Base-by-base conservation (phyloP, 2,888 invertebrate genomes). In the Caenorhabditis parvicauda region DNA sequence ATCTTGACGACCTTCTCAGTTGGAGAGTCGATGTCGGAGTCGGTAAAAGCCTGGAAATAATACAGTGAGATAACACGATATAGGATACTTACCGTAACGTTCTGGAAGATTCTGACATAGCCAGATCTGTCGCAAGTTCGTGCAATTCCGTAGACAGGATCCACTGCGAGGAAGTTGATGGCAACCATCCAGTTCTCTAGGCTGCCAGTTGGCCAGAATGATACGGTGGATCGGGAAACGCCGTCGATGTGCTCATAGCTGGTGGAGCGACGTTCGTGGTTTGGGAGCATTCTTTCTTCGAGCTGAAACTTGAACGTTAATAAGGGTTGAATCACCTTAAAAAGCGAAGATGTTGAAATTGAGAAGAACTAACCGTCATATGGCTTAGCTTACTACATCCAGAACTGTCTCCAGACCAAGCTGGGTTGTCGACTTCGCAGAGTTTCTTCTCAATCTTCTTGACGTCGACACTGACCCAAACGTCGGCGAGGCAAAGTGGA, bases 61-160 rank as follows among this genome's bases (percentile, higher is more conserved):
- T 12, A 32, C 9, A 32, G 9, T n/a, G 35, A 12, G 9, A n/a
- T 32, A 32, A 32, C 9, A 32, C n/a, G 35, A n/a, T 32, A 32
- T 32, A n/a, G 35, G n/a, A 9, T 32, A 12, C n/a, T 9, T 32
- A 12, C n/a, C n/a, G 9, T 32, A 9, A 32, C 35, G 9, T 49
- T 42, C 32, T 56, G 41, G 27, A 61, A 61, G 0, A 53, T 53
- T 9, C 56, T 48, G 44, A 61, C 43, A 28, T 48, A 61, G 14
- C 56, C 61, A 19, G 61, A 61, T 24, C 53, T 42, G 41, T 61
- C 61, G 28, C 61, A 61, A 21, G 61, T 61, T 28, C 61, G 32
- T n/a, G 56, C 53, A 12, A 61, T 17, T n/a, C 61, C 61, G 41
- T 61, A 61, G 2, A 61, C 56, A n/a, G 61, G 61, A 32, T 61